Percentiles rank a stretch among this genome's conserved stretches.
Evolutionary conservation across 2,888 invertebrate species (phyloP).

Genomic region (Stenurella melanura): DNA sequence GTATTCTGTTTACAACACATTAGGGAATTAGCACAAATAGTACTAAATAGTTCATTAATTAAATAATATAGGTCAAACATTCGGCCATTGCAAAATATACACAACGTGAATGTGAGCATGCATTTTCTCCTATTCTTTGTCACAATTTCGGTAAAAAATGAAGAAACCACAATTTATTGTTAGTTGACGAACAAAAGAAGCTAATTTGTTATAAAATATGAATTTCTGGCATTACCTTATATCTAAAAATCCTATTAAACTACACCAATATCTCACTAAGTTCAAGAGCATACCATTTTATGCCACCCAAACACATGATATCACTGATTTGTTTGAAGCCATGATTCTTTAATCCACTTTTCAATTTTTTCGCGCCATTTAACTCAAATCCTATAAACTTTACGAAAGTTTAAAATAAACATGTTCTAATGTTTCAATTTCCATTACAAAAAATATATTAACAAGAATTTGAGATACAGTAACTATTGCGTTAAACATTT

Average conservation of each 20-base stretch:
- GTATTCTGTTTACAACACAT: background rate
- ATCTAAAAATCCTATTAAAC: slow-evolving; percentile 64
- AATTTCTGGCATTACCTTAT: slow-evolving; percentile 66
- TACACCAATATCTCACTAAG: slow-evolving; percentile 59
- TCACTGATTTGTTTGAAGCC: slow-evolving; percentile 68
- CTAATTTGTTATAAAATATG: slow-evolving; percentile 44
- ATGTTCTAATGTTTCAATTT: background rate
- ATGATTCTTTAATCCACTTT: slow-evolving; percentile 55
- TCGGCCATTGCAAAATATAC: slow-evolving; percentile 73
- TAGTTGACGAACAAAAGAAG: slow-evolving; percentile 45
- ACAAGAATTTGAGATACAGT: background rate
- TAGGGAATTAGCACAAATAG: background rate
- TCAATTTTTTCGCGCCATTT: slow-evolving; percentile 61
- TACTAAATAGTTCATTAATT: slow-evolving; percentile 49
- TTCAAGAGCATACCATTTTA: slow-evolving; percentile 71
- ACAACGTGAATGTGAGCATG: slow-evolving; percentile 69
- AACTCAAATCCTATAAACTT: background rate
- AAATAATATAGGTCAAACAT: slow-evolving; percentile 73
- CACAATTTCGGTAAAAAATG: slow-evolving; percentile 45
- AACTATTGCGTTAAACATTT: background rate
- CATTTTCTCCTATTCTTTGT: slow-evolving; percentile 63
- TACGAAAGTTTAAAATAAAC: background rate
- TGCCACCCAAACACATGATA: slow-evolving; percentile 74
- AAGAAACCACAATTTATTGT: slow-evolving; percentile 30
- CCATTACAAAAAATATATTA: background rate